phyloP scores from a whole-genome alignment of 2,888 invertebrate species.

The Pedicia rivosa region DNA sequence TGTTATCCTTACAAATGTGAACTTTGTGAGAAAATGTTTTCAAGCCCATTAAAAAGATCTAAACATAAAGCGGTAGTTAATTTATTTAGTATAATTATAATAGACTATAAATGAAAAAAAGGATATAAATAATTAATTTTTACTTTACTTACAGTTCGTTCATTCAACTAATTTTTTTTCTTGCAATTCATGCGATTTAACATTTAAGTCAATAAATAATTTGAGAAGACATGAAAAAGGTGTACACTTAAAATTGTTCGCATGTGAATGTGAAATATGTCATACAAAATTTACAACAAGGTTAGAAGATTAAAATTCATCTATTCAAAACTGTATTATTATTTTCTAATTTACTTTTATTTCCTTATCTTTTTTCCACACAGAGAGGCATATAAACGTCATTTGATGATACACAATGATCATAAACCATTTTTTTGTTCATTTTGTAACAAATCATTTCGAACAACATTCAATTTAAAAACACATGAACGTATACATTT shows the following conservation, averaged over 20 bases:
- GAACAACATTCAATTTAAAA: slow-evolving; percentile 2
- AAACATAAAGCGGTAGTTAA: neutral
- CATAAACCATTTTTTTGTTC: neutral
- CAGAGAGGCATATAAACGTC: slow-evolving; percentile 1
- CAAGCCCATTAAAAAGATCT: neutral
- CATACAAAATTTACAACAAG: neutral
- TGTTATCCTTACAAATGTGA: neutral
- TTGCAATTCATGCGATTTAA: neutral
- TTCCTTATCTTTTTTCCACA: too few species aligned
- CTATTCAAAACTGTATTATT: too few species aligned
- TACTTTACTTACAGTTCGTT: too few species aligned
- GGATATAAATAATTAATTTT: too few species aligned
- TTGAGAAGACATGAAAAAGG: neutral
- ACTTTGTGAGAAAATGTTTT: neutral
- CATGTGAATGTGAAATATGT: neutral
- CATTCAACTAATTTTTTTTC: neutral
- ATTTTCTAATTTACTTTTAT: too few species aligned
- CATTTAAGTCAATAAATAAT: neutral
- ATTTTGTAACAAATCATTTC: neutral
- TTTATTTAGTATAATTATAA: too few species aligned
- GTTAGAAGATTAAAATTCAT: too few species aligned
- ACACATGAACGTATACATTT: neutral
- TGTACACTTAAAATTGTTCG: neutral
- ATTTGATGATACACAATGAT: neutral
- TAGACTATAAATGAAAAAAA: too few species aligned